Conservation (phyloP, 2,797 vertebrate genomes). For the Lacerta viridis region DNA sequence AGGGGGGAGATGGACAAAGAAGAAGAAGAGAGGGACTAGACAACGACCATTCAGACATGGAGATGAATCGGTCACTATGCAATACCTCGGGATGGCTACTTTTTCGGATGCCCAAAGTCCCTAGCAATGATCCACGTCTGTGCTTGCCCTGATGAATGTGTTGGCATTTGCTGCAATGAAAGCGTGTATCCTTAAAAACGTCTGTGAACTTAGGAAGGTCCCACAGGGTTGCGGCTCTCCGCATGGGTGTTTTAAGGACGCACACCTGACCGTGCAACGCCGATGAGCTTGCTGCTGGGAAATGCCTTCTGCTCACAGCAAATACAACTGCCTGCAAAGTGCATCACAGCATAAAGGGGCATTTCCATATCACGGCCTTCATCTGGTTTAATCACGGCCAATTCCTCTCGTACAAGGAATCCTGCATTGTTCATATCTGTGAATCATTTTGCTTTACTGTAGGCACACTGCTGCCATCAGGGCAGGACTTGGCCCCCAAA, state of each 20-base stretch:
- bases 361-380: neutral
- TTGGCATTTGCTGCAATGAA: neutral
- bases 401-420: neutral
- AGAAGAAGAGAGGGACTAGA: slow-evolving; percentile 69
- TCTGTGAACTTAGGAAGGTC: neutral
- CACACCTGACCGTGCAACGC: too few relatives aligned
- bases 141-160: too few relatives aligned
- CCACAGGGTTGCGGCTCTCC: neutral
- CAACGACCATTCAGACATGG: slow-evolving; percentile 67
- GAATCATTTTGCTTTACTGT: too few relatives aligned
- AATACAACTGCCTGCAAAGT: neutral
- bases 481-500: too few relatives aligned
- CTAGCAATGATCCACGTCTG: neutral
- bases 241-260: neutral
- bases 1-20: slow-evolving; percentile 34
- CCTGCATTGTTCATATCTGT: neutral
- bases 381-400: neutral
- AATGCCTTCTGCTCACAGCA: neutral
- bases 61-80: slow-evolving; percentile 73
- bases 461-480: too few relatives aligned
- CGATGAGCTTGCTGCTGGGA: neutral
- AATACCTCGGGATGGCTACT: slow-evolving; percentile 63
- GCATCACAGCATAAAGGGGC: neutral
- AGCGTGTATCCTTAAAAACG: neutral
- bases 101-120: slow-evolving; percentile 47